Base-by-base conservation (phyloP, 2,888 invertebrate species). In the Ophion ellenae region DNA sequence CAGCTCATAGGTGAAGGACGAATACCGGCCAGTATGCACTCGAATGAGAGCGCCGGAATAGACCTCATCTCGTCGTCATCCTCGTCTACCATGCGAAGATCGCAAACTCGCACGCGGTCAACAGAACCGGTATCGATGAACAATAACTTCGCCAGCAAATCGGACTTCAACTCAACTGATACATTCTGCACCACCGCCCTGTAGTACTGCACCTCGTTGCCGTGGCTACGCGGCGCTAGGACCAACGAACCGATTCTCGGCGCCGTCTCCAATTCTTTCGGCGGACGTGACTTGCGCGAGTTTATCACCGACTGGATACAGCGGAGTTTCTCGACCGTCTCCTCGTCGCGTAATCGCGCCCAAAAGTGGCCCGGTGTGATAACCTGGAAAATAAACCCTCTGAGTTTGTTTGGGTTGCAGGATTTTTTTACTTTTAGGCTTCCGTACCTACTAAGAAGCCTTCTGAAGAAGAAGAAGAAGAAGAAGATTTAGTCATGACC, bases 81-180 rank as follows among this genome's bases (percentile, higher is more conserved):
- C 1, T 86, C 82, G 2, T 53, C 53, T 53, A 92, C 88, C 0
- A 88, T 77, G 4, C 92, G 93, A 47, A 95, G 88, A 24, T 94
- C 91, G 76, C 95, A 95, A 63, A 97, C 88, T 75, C 92, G 90
- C 53, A 97, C 94, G 64, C 94, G 93, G 0, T 94, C 95, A 24
- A 92, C 94, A 89, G 96, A 96, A 20, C 98, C 98, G 93, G 96
- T 97, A 94, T 99, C 98, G 75, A 98, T 96, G 92, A 97, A 98
- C 76, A 96, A 95, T 5, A 98, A 96, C 96, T 97, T 92, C 0
- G 89, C 91, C 4, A 90, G 63, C 14, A 87, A 84, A 20, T 91
- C 92, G 1, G 89, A 89, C 11, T 91, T 90, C 2, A 87, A 47
- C 32, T 66, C 63, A 2, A 87, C 28, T 7, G 73, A 71, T 10